A percentile compares a stretch with the other conserved stretches of the same genome.
These are phyloP conservation scores for Hylyphantes graminicola DNA, from an alignment of 1,140 invertebrate species.

Conservation along the genomic window DNA sequence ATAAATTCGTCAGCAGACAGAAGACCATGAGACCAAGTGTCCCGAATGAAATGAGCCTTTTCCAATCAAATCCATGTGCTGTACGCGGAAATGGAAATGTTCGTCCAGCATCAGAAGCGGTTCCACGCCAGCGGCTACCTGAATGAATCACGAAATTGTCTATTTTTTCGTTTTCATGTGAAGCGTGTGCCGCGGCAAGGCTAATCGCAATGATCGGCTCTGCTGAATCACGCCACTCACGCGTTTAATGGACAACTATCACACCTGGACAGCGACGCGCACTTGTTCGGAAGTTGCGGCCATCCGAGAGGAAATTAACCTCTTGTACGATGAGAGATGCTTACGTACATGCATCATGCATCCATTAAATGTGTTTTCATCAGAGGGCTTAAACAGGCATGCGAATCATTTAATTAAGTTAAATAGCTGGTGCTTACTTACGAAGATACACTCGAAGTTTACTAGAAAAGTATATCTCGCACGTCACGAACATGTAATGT, in stretches of 20 bases:
- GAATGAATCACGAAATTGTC: slow-evolving; percentile 47
- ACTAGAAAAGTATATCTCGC: too few species aligned
- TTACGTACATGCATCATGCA: not conserved
- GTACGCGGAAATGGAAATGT: too few species aligned
- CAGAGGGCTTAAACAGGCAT: too few species aligned
- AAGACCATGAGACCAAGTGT: too few species aligned
- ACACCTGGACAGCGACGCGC: slow-evolving; percentile 5
- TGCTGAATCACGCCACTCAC: slow-evolving; percentile 48
- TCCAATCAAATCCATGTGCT: too few species aligned
- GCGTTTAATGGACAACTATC: slow-evolving; percentile 32
- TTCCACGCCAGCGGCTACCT: slow-evolving; percentile 3
- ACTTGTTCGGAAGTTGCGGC: slow-evolving; percentile 9
- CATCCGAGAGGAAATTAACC: not conserved
- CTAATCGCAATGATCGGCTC: slow-evolving; percentile 50
- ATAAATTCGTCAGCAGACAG: too few species aligned
- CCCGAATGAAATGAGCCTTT: too few species aligned
- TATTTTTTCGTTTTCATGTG: not conserved
- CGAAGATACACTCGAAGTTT: too few species aligned
- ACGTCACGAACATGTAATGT: too few species aligned
- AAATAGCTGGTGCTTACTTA: too few species aligned
- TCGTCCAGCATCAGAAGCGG: not conserved
- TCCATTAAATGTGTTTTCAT: too few species aligned
- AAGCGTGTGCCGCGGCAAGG: not conserved
- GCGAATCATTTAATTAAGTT: too few species aligned
- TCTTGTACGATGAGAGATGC: not conserved